Evolutionary conservation across 2,113 vertebrate genomes (phyloP), one percentile per base, ranked within the genome.

Genomic region (Electrona antarctica): DNA sequence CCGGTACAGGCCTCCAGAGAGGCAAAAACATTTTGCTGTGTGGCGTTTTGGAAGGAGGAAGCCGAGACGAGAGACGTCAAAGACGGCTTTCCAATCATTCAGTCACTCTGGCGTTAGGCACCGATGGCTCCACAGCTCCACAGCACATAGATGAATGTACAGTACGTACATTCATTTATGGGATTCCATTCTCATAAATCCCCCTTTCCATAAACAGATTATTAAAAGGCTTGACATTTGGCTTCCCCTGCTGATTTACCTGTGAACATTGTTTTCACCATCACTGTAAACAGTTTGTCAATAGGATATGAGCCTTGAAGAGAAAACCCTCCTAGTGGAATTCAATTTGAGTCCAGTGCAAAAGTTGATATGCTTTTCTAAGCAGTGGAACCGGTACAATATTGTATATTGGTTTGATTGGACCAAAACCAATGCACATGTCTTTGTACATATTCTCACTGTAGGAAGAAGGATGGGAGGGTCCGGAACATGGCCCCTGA

Each of bases 1-100:
- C 82, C 84, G 71, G 78, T 91, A 89, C 90, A 90, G 83, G 79
- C 77, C 90, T 90, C 89, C 65, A 74, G 89, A 88, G 91, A 86
- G 77, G 67, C 56, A 48, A 72, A 80, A 81, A 81, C 82, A 80
- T 88, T 89, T 80, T 80, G 85, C 85, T 68, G 72, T 41, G 6
- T 80, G 85, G 86, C 84, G 79, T 85, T 41, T 87, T 85, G 56
- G 57, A 62, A 74, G 73, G 68, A 78, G 80, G 78, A 70, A 85
- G 77, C 69, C 77, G 71, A 74, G 81, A 64, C 51, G 71, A 78
- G 77, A 79, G 84, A 81, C 15, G 14, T 89, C 80, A 81, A 77
- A 83, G 74, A 75, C 67, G 68, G 58, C 62, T 71, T 78, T 65
- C 76, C 61, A 69, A 77, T 89, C 83, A 74, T 80, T 81, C 82